Evolutionary conservation across 92 coral and sea anemone species (phyloP).

Genomic region (Zoanthus sansibaricus): DNA sequence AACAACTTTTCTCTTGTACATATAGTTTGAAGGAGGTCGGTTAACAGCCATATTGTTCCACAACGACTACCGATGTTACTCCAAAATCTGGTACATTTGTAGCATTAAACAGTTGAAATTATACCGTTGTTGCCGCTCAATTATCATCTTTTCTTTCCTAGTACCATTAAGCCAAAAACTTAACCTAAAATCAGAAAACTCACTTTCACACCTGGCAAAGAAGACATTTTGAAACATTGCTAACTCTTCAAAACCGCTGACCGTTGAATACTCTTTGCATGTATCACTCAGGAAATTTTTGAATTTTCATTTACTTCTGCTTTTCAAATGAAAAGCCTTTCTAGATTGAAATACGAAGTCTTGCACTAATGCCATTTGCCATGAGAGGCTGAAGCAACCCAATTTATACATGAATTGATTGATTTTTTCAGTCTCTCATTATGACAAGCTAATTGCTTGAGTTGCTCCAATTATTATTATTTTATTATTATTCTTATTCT

Average conservation of each 20-base stretch:
- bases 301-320: too few relatives aligned
- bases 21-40: constrained; percentile 47
- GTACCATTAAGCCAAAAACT: background rate
- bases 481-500: too few relatives aligned
- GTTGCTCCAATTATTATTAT: too few relatives aligned
- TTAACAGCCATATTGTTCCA: constrained; percentile 58
- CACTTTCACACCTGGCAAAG: background rate
- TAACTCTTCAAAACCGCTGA: constrained; percentile 16
- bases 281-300: too few relatives aligned
- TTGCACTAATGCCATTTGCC: too few relatives aligned
- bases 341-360: too few relatives aligned
- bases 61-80: background rate
- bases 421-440: too few relatives aligned
- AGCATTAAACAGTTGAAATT: background rate
- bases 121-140: constrained; percentile 1
- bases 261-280: background rate
- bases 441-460: too few relatives aligned
- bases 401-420: too few relatives aligned
- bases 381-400: too few relatives aligned
- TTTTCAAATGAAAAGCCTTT: too few relatives aligned
- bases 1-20: constrained; percentile 63
- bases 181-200: background rate
- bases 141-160: background rate
- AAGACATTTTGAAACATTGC: constrained; percentile 9
- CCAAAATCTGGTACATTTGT: background rate